Evolutionary conservation across 1,140 invertebrate species (phyloP), one percentile per base, ranked within the genome.

Genomic region (Caenorhabditis inopinata): DNA sequence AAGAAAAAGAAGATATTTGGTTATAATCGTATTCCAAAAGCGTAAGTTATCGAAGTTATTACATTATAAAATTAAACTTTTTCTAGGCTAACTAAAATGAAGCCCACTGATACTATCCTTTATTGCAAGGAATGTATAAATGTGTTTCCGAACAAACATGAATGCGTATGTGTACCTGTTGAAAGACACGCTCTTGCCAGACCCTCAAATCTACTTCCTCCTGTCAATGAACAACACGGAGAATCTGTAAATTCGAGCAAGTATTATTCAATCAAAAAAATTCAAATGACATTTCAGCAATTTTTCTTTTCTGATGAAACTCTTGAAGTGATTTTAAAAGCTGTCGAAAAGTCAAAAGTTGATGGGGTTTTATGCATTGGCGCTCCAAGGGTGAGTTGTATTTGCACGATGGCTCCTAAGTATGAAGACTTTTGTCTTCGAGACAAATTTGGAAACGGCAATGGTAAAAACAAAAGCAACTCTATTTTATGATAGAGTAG

Each of bases 321-420:
- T 7, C 58, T 81, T 21, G 12, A 51, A 11, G 49, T 77, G 2
- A 38, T 81, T 12, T 14, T 35, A 3, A 46, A 47, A 29, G 29
- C 46, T 11, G 48, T 81, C 11, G 38, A 62, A 18, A 27, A 18
- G n/a, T 42, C 74, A 6, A 68, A 76, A 46, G 74, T 68, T 5
- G 80, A 81, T 42, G 80, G 74, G 0, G 45, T 81, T 11, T n/a
- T 81, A 11, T 81, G 80, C 21, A 62, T 81, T 14, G 80, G 80
- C 23, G 35, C 80, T 45, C 80, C 80, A 7, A 68, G 78, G 18
- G 42, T 68, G n/a, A 51, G 45, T 29, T 73, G 6, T 73, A 38
- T 73, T 42, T 42, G 38, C 5, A 42, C 5, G 14, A 42, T 14
- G 38, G 14, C 5, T 42, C 14, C 14, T 42, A 5, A 42, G 14